phyloP scores from a whole-genome alignment of 2,888 invertebrate species.

The Latrodectus elegans region DNA sequence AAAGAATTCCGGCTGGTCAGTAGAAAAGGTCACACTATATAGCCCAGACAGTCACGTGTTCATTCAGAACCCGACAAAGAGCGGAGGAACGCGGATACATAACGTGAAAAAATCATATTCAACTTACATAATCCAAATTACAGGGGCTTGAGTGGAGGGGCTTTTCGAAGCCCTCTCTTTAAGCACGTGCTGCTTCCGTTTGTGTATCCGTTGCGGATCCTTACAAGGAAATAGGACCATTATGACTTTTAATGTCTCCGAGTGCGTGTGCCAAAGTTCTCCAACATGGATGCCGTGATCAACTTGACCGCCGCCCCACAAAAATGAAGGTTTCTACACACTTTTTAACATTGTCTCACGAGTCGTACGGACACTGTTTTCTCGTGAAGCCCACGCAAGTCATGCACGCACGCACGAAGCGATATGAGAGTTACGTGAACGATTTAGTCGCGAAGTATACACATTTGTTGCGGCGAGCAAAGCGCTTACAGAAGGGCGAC shows the following conservation, averaged over 20 bases:
- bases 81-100: neutral
- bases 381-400: slow-evolving; percentile 50
- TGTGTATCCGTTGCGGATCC: slow-evolving; percentile 51
- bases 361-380: slow-evolving; percentile 52
- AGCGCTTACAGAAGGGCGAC: slow-evolving; percentile 47
- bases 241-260: slow-evolving; percentile 39
- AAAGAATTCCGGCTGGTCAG: too few species aligned
- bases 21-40: too few species aligned
- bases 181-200: slow-evolving; percentile 31
- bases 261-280: slow-evolving; percentile 37
- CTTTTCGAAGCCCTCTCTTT: slow-evolving; percentile 2
- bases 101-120: slow-evolving; percentile 1
- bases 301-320: slow-evolving; percentile 56
- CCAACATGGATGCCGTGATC: slow-evolving; percentile 53
- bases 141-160: slow-evolving; percentile 3
- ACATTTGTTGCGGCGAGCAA: slow-evolving; percentile 57
- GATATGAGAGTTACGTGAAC: slow-evolving; percentile 56
- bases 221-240: slow-evolving; percentile 60
- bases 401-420: slow-evolving; percentile 47
- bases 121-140: slow-evolving; percentile 39
- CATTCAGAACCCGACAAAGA: neutral
- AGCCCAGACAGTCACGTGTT: too few species aligned
- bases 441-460: slow-evolving; percentile 58
- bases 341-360: slow-evolving; percentile 63
- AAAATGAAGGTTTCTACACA: slow-evolving; percentile 60